These are phyloP conservation scores for Sardinella longiceps DNA, from an alignment of 2,797 vertebrate species.

Conservation along the genomic window DNA sequence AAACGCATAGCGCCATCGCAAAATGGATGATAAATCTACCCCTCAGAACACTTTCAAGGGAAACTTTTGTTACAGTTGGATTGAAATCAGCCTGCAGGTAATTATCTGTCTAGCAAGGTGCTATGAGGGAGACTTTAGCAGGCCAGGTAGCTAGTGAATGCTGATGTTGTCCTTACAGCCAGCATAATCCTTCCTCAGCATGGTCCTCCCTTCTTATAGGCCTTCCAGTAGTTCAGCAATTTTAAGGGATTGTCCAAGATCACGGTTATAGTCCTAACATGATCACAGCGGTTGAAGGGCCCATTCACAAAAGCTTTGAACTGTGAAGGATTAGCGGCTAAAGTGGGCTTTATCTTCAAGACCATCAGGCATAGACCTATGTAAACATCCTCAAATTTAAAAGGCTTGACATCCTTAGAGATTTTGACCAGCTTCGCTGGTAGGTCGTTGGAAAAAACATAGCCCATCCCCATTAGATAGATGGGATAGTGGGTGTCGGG, in stretches of 20 bases:
- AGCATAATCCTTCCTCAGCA: background rate
- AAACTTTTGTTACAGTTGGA: no score
- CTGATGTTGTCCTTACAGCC: background rate
- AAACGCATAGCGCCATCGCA: no score
- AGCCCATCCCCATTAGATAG: conserved; percentile 76
- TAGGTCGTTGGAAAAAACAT: conserved; percentile 77
- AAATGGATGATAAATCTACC: no score
- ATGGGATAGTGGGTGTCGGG: conserved; percentile 64
- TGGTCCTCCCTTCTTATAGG: conserved; percentile 54
- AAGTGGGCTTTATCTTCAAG: conserved; percentile 39
- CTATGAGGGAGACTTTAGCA: no score
- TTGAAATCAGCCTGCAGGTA: no score
- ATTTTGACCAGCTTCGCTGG: conserved; percentile 56
- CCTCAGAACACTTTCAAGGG: no score
- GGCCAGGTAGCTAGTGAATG: no score
- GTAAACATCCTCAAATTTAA: conserved; percentile 81
- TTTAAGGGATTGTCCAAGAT: conserved; percentile 62
- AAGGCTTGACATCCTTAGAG: conserved; percentile 64
- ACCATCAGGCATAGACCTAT: conserved; percentile 74
- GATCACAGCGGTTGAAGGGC: conserved; percentile 64
- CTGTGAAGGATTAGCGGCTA: conserved; percentile 51
- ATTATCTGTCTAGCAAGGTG: no score
- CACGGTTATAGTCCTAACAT: conserved; percentile 65
- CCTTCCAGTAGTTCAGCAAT: conserved; percentile 68
- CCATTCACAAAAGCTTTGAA: conserved; percentile 46